A percentile compares a stretch with the other conserved stretches of the same genome.
These are phyloP conservation scores for Criorhina ranunculi DNA, from an alignment of 2,888 invertebrate species.

Conservation along the genomic window DNA sequence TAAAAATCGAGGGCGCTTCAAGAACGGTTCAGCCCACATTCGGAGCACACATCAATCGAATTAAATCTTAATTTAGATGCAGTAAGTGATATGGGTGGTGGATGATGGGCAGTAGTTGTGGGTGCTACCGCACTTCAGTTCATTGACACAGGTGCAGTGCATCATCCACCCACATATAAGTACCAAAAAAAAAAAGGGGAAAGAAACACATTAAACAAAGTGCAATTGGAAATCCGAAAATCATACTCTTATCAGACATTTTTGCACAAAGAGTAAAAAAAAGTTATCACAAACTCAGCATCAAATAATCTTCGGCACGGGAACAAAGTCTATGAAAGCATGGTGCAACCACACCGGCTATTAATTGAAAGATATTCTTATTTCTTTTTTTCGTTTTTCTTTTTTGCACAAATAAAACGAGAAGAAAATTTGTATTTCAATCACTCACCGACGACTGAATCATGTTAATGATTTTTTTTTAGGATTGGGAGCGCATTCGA, in stretches of 20 bases:
- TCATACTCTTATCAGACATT: constrained; percentile 58
- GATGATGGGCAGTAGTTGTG: constrained; percentile 13
- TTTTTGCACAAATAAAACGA: constrained; percentile 38
- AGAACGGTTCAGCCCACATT: constrained; percentile 30
- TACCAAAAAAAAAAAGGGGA: background rate
- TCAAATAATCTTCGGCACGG: constrained; percentile 32
- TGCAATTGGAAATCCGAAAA: background rate
- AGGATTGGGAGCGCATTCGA: constrained; percentile 28
- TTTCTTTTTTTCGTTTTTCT: background rate
- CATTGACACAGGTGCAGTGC: constrained; percentile 69
- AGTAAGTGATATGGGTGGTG: background rate
- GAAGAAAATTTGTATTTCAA: constrained; percentile 37
- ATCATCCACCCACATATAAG: background rate
- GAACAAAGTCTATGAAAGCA: constrained; percentile 33
- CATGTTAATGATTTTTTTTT: constrained; percentile 73
- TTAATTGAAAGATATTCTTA: constrained; percentile 34
- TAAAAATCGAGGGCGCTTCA: constrained; percentile 45
- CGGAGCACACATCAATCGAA: constrained; percentile 49
- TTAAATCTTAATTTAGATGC: constrained; percentile 68
- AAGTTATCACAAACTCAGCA: constrained; percentile 40
- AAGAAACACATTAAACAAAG: too few species aligned
- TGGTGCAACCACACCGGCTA: constrained; percentile 37
- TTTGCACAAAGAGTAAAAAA: constrained; percentile 22
- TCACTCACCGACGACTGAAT: constrained; percentile 74
- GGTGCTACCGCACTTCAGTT: constrained; percentile 48